Conservation (phyloP, 2,888 invertebrate species). For the Himalopsyche anomala region DNA sequence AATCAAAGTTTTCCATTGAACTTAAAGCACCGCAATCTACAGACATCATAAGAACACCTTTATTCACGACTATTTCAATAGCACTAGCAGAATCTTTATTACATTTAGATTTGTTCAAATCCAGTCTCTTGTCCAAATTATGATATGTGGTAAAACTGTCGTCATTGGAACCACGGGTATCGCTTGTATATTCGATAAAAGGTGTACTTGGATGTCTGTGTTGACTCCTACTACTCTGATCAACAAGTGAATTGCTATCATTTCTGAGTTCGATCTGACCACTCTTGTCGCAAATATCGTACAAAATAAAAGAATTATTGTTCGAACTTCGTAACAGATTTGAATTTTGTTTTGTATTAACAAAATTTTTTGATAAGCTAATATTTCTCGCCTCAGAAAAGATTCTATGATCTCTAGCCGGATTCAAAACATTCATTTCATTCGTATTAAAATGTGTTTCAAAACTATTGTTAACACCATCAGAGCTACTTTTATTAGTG, state of each 20-base stretch:
- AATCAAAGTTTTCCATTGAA: neutral
- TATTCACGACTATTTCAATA: neutral
- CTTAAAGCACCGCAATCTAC: neutral
- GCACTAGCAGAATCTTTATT: conserved; percentile 2
- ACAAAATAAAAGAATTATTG: conserved; percentile 16
- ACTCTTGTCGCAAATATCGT: neutral
- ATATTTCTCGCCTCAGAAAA: neutral
- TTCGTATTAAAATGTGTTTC: neutral
- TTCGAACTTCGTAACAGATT: neutral
- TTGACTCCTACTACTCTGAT: neutral
- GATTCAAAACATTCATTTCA: neutral
- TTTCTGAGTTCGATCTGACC: neutral
- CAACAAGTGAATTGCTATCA: neutral
- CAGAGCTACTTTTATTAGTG: neutral
- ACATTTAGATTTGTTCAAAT: neutral
- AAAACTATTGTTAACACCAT: neutral
- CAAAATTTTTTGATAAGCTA: neutral
- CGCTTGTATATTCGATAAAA: neutral
- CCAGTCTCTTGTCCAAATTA: neutral
- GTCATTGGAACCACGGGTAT: too few relatives aligned
- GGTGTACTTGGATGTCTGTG: neutral
- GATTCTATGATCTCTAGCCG: neutral
- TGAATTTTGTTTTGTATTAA: neutral
- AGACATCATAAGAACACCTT: neutral
- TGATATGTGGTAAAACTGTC: neutral